Evolutionary conservation across 2,113 vertebrate species (phyloP).

Genomic region (Scatophagus argus): DNA sequence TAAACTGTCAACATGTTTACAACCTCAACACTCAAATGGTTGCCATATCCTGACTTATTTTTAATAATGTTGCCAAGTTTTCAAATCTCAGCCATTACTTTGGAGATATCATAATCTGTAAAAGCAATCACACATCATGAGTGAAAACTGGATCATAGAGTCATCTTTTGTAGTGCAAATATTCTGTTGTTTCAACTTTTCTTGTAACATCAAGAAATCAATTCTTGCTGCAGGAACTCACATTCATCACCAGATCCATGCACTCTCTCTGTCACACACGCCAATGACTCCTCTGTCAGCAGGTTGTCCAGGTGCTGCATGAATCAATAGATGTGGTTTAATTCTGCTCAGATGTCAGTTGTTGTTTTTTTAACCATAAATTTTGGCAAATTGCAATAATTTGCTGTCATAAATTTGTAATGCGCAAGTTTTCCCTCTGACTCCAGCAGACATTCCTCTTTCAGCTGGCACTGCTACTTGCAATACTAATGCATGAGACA

Average conservation of each 20-base stretch:
- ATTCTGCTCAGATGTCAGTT: conserved; percentile 32
- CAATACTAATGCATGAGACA: conserved; percentile 51
- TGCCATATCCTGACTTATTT: background rate
- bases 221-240: background rate
- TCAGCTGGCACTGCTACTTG: conserved; percentile 51
- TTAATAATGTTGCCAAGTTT: background rate
- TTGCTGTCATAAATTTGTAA: conserved; percentile 63
- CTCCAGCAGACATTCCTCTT: conserved; percentile 56
- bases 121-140: too few relatives aligned
- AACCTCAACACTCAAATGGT: background rate
- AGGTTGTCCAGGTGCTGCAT: conserved; percentile 25
- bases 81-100: background rate
- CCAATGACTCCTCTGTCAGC: conserved; percentile 31
- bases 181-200: too few relatives aligned
- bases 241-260: conserved; percentile 10
- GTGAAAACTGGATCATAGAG: too few relatives aligned
- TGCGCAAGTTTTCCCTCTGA: conserved; percentile 51
- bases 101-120: too few relatives aligned
- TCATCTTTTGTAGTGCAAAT: too few relatives aligned
- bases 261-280: background rate
- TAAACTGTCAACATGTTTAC: background rate
- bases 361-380: conserved; percentile 37
- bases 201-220: too few relatives aligned
- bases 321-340: conserved; percentile 11
- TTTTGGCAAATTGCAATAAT: conserved; percentile 50